Percentiles rank a stretch among this genome's conserved stretches.
phyloP scores from a whole-genome alignment of 2,888 invertebrate species.

The Drosophila monieri region DNA sequence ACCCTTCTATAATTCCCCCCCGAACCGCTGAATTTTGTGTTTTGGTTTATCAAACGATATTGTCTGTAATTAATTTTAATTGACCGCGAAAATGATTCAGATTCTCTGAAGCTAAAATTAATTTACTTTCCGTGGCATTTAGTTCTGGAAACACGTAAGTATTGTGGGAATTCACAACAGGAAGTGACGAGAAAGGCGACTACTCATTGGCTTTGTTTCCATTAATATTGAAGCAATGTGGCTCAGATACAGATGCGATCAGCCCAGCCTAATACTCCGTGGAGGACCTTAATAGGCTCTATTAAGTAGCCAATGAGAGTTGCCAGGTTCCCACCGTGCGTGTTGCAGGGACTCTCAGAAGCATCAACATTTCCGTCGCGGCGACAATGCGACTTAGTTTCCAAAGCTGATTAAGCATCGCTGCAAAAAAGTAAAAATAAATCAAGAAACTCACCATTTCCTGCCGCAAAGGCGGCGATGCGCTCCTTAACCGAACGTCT shows the following conservation, averaged over 20 bases:
- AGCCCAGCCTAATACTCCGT: no score
- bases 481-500: constrained; percentile 80
- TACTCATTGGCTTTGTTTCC: not conserved
- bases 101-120: constrained; percentile 32
- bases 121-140: constrained; percentile 8
- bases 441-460: constrained; percentile 74
- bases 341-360: not conserved
- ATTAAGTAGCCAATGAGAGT: not conserved
- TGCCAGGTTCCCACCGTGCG: constrained; percentile 60
- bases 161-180: constrained; percentile 47
- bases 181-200: constrained; percentile 47
- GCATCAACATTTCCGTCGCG: constrained; percentile 52
- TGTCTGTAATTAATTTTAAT: constrained; percentile 44
- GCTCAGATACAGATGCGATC: no score
- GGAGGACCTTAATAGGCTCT: constrained; percentile 34
- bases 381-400: constrained; percentile 57
- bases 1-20: constrained; percentile 45
- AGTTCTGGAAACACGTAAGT: not conserved
- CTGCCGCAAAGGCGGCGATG: constrained; percentile 81
- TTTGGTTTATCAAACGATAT: constrained; percentile 18
- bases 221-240: no score
- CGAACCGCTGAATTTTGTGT: constrained; percentile 11
- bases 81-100: constrained; percentile 53
- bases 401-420: constrained; percentile 73
- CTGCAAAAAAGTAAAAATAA: constrained; percentile 46